Evolutionary conservation across 2,113 vertebrate genomes (phyloP).

Genomic region (Brevimyrus niger): DNA sequence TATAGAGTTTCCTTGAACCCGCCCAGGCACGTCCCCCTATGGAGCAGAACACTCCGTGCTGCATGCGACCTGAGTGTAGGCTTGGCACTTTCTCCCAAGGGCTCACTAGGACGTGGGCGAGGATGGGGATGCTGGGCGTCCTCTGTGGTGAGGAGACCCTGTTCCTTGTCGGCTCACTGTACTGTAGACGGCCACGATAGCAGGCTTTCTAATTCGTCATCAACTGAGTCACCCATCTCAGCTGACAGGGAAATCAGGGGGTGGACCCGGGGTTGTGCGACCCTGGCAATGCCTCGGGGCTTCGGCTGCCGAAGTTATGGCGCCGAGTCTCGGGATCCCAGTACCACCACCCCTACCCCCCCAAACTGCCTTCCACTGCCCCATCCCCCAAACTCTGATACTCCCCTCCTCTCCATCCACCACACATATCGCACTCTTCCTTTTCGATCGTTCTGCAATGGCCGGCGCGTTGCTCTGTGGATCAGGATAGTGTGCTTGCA

Average conservation of each 20-base stretch:
- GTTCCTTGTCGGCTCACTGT: slow-evolving; percentile 25
- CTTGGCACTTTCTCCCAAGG: background rate
- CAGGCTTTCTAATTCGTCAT: slow-evolving; percentile 53
- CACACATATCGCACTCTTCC: background rate
- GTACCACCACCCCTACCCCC: background rate
- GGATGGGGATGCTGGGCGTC: background rate
- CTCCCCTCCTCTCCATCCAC: background rate
- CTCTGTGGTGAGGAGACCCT: slow-evolving; percentile 2
- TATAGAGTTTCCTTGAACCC: background rate
- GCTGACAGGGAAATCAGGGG: slow-evolving; percentile 46
- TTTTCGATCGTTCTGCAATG: background rate
- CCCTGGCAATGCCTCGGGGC: background rate
- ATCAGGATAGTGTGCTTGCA: background rate
- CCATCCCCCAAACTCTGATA: background rate
- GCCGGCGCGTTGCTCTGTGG: background rate
- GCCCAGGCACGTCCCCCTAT: slow-evolving; percentile 14
- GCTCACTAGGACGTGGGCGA: background rate
- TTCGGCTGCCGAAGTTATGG: background rate
- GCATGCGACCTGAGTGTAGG: slow-evolving; percentile 5
- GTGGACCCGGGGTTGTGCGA: background rate
- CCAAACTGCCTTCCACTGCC: background rate
- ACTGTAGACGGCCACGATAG: slow-evolving; percentile 43
- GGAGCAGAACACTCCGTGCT: slow-evolving; percentile 10
- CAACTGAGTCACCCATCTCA: slow-evolving; percentile 51
- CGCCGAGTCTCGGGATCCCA: background rate